Base-by-base conservation (phyloP, 2,113 vertebrate species). In the Dunckerocampus dactyliophorus region DNA sequence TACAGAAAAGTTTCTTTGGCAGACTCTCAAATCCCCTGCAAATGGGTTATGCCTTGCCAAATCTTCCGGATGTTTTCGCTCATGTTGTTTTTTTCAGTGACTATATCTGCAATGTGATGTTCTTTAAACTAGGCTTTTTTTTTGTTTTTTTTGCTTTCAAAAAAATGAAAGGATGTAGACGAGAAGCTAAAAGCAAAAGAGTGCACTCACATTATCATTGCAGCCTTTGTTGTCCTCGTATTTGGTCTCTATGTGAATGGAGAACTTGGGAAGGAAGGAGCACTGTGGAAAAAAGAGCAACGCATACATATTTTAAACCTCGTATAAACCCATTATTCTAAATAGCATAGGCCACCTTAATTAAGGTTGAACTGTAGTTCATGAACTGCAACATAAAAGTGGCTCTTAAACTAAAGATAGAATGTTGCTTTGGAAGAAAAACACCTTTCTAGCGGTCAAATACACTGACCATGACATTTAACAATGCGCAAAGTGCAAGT, bases 161-260 rank as follows among this genome's bases (percentile, higher is more conserved):
- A 39, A 43, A 43, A 43, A 43, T 14, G 3, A 43, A 43, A 43
- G 39, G 39, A 14, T 43, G 11, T 43, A 14, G 39, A 43, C 39
- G 11, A 12, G 12, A 14, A 43, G 39, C 39, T 14, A 57, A 6
- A 4, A 12, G 37, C 11, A 11, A 47, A 39, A 56, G 12, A 21
- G 8, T 39, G 15, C 59, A 85, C 87, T 85, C 65, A 89, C 87
- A 31, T 89, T 85, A 71, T 87, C 77, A 46, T 89, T 89, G 79
- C 68, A 76, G 52, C 87, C 87, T 77, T 89, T 89, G 83, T 89
- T 89, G 83, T 89, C 87, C 67, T 89, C 87, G 1, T 89, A 89
- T 63, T 89, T 89, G 31, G 85, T 88, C 80, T 87, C 87, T 88
- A 89, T 89, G 77, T 89, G 87, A 71, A 89, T 89, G 74, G 85